phyloP scores from a whole-genome alignment of 2,888 invertebrate genomes.

The Oithona nana region DNA sequence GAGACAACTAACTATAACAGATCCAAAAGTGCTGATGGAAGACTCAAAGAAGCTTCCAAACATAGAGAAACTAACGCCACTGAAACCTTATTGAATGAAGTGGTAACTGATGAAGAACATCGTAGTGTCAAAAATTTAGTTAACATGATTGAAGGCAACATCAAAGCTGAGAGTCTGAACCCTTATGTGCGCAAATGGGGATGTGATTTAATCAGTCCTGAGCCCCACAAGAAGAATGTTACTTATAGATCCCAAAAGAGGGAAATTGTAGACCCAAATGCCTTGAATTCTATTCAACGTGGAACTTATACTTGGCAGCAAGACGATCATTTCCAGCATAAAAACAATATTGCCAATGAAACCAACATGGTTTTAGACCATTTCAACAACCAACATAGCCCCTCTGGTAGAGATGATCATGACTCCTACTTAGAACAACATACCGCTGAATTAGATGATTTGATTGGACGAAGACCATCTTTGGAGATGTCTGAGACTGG shows the following conservation, averaged over 20 bases:
- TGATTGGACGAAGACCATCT: not conserved
- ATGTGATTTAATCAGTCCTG: constrained; percentile 15
- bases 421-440: not conserved
- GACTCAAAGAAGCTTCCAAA: not conserved
- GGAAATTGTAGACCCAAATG: not conserved
- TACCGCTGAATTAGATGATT: constrained; percentile 6
- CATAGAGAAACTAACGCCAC: not conserved
- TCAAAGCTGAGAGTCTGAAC: constrained; percentile 15
- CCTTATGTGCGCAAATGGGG: constrained; percentile 17
- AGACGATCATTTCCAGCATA: not conserved
- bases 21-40: constrained; percentile 7
- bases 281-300: too few species aligned
- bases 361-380: not conserved
- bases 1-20: not conserved
- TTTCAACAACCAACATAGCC: not conserved
- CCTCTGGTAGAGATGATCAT: not conserved
- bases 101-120: constrained; percentile 1
- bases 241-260: not conserved
- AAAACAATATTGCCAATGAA: not conserved
- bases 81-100: constrained; percentile 7
- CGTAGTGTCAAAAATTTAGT: constrained; percentile 16
- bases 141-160: constrained; percentile 11
- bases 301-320: constrained; percentile 3
- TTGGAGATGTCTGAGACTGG: not conserved
- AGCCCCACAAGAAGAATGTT: constrained; percentile 10